phyloP scores from a whole-genome alignment of 1,140 invertebrate species.

The Zaprionus gabonicus region DNA sequence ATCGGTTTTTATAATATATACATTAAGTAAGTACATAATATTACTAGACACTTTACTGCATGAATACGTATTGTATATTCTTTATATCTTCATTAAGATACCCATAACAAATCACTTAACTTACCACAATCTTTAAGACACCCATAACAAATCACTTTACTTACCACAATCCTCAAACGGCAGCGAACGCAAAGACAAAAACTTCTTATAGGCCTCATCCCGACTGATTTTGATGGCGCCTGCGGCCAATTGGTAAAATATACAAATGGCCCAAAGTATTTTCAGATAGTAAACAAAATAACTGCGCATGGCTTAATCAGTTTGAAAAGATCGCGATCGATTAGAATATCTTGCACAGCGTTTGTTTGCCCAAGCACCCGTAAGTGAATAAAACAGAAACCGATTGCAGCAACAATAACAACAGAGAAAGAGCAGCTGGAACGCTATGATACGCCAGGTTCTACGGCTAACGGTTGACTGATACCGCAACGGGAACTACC shows the following conservation, averaged over 20 bases:
- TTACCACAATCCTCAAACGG: slow-evolving; percentile 74
- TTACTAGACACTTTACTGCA: too few species aligned
- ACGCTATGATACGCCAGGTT: slow-evolving; percentile 59
- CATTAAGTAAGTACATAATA: too few species aligned
- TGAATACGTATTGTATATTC: background rate
- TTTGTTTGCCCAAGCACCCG: slow-evolving; percentile 16
- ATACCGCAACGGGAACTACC: slow-evolving; percentile 27
- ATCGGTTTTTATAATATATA: too few species aligned
- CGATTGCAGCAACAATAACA: slow-evolving; percentile 62
- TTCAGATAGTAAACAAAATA: slow-evolving; percentile 61
- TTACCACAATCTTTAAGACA: slow-evolving; percentile 58
- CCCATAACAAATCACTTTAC: slow-evolving; percentile 20
- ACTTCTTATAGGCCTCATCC: slow-evolving; percentile 64
- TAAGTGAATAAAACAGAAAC: background rate
- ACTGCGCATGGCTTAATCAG: slow-evolving; percentile 68
- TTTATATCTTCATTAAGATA: background rate
- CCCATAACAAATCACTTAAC: slow-evolving; percentile 20
- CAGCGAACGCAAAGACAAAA: slow-evolving; percentile 53
- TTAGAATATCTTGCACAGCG: slow-evolving; percentile 62
- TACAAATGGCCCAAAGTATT: slow-evolving; percentile 57
- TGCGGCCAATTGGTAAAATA: slow-evolving; percentile 35
- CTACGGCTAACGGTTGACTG: slow-evolving; percentile 59
- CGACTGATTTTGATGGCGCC: slow-evolving; percentile 33
- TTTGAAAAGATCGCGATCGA: slow-evolving; percentile 42
- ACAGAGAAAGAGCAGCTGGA: slow-evolving; percentile 16